phyloP scores from a whole-genome alignment of 1,140 invertebrate species.

The Caerostris darwini region DNA sequence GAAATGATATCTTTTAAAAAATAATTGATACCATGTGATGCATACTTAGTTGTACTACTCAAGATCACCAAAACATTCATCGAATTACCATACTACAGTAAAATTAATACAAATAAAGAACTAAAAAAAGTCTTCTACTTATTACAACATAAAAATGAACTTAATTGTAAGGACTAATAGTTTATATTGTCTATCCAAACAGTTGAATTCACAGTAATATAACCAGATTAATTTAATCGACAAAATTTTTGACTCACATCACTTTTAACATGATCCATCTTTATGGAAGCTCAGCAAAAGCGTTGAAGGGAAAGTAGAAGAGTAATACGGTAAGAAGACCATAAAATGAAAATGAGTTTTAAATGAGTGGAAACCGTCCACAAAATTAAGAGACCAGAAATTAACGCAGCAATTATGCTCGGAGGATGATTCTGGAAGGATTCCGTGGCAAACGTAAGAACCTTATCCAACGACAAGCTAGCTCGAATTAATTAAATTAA shows the following conservation, averaged over 20 bases:
- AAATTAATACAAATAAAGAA: too few species aligned
- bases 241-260: background rate
- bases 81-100: too few species aligned
- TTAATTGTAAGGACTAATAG: too few species aligned
- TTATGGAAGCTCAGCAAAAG: background rate
- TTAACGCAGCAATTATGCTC: constrained; percentile 1
- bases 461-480: background rate
- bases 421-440: background rate
- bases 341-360: background rate
- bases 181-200: too few species aligned
- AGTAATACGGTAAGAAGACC: background rate
- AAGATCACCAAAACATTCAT: too few species aligned
- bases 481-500: constrained; percentile 12
- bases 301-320: background rate
- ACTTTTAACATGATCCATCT: background rate
- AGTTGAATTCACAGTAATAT: too few species aligned
- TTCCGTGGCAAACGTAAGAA: background rate
- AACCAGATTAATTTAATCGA: too few species aligned
- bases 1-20: too few species aligned
- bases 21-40: too few species aligned
- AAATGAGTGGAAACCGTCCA: constrained; percentile 3
- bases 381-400: constrained; percentile 40
- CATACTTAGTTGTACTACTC: too few species aligned
- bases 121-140: too few species aligned
- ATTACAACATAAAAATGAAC: too few species aligned